Conservation (phyloP, 2,113 vertebrate genomes). For the Struthidea cinerea region DNA sequence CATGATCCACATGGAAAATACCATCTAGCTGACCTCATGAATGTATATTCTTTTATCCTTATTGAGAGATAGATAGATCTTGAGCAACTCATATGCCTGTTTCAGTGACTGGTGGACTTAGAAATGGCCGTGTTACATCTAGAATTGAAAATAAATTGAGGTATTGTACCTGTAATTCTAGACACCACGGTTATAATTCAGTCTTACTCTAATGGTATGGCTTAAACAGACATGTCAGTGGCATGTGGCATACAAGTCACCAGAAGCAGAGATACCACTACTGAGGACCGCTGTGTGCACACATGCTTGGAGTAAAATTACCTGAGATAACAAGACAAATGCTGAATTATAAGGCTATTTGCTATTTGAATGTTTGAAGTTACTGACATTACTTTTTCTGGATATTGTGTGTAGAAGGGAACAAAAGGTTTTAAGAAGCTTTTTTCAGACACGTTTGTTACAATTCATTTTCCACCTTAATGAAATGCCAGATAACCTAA, state of each 20-base stretch:
- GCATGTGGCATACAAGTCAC: neutral
- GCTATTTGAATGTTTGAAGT: neutral
- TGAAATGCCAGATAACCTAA: neutral
- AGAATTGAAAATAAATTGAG: neutral
- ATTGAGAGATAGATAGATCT: neutral
- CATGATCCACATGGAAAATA: neutral
- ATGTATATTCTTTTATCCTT: neutral
- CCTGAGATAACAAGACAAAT: neutral
- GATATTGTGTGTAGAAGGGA: neutral
- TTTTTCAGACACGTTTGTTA: neutral
- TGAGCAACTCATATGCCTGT: neutral
- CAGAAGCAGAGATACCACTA: neutral
- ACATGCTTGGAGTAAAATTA: neutral
- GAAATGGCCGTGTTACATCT: neutral
- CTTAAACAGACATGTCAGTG: neutral
- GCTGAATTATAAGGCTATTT: neutral
- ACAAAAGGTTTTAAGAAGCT: neutral
- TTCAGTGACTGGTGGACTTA: neutral
- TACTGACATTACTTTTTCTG: neutral
- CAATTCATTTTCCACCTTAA: neutral
- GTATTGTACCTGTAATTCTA: neutral
- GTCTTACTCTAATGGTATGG: neutral
- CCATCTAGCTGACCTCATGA: neutral
- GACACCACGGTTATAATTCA: neutral
- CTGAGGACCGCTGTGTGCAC: neutral